These are phyloP conservation scores for Macrobrachium nipponense DNA, from an alignment of 1,140 invertebrate species.

Conservation along the genomic window DNA sequence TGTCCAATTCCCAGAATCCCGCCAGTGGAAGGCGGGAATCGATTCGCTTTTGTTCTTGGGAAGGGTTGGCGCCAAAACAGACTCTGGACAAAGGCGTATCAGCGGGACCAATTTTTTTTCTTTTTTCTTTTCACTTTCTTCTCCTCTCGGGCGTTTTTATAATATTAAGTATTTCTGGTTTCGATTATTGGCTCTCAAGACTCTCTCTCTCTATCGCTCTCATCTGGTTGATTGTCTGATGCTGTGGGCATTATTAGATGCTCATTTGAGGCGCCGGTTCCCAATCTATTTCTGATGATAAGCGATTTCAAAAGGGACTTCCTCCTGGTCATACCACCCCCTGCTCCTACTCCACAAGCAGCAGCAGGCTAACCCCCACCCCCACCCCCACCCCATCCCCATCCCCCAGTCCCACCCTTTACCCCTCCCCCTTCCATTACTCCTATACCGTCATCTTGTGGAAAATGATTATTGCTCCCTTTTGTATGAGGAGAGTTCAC, in stretches of 20 bases:
- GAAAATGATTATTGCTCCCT: slow-evolving; percentile 1
- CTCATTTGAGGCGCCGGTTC: slow-evolving; percentile 4
- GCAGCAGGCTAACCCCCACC: no score
- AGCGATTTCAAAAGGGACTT: background rate
- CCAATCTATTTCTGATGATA: slow-evolving; percentile 8
- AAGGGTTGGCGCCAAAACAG: slow-evolving; percentile 19
- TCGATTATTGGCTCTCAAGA: slow-evolving; percentile 21
- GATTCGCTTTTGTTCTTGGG: slow-evolving; percentile 20
- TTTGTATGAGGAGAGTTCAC: slow-evolving; percentile 10
- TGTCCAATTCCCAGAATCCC: slow-evolving; percentile 11
- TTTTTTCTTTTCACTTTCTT: background rate
- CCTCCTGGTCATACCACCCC: no score
- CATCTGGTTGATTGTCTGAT: background rate
- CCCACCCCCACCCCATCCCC: no score
- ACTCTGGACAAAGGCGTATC: slow-evolving; percentile 11
- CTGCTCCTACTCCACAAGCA: no score
- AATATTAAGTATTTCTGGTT: slow-evolving; percentile 4
- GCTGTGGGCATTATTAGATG: background rate
- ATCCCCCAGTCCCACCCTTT: no score
- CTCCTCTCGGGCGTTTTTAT: background rate
- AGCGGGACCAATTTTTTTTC: background rate
- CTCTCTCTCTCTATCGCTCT: background rate
- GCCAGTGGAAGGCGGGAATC: slow-evolving; percentile 8
- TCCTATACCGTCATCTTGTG: no score
- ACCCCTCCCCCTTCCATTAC: no score